Evolutionary conservation across 2,797 vertebrate species (phyloP).

Genomic region (Adrianichthys oophorus): DNA sequence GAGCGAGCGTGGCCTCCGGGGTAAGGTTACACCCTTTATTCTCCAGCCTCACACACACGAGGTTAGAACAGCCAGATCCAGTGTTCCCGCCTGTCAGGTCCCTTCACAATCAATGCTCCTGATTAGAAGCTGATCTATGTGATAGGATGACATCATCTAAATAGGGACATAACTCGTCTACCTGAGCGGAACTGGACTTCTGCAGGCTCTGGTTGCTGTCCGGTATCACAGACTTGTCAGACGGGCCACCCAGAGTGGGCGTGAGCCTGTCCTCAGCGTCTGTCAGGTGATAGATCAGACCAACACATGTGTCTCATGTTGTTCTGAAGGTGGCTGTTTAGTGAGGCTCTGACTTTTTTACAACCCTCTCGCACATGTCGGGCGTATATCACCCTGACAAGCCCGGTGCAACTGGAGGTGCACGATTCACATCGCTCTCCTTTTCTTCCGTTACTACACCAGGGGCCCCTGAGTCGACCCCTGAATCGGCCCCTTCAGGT

Average conservation of each 20-base stretch:
- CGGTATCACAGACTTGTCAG: slow-evolving; percentile 21
- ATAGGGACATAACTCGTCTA: slow-evolving; percentile 46
- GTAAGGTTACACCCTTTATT: slow-evolving; percentile 72
- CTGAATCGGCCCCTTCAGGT: slow-evolving; percentile 44
- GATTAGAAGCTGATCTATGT: slow-evolving; percentile 69
- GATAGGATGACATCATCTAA: slow-evolving; percentile 65
- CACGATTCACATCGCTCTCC: slow-evolving; percentile 16
- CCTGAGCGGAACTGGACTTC: not conserved
- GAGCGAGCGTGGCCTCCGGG: slow-evolving; percentile 66
- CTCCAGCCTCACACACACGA: slow-evolving; percentile 74
- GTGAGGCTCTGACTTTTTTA: slow-evolving; percentile 55
- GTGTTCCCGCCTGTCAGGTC: slow-evolving; percentile 75
- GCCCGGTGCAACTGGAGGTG: slow-evolving; percentile 33
- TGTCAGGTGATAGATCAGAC: slow-evolving; percentile 75
- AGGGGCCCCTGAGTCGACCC: slow-evolving; percentile 13
- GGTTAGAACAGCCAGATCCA: slow-evolving; percentile 77
- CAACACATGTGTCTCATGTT: slow-evolving; percentile 62
- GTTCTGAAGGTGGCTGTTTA: slow-evolving; percentile 59
- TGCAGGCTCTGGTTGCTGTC: slow-evolving; percentile 4
- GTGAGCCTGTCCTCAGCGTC: slow-evolving; percentile 64
- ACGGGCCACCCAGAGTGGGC: slow-evolving; percentile 58
- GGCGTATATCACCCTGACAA: slow-evolving; percentile 55
- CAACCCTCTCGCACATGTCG: slow-evolving; percentile 46
- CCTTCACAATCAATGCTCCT: slow-evolving; percentile 67
- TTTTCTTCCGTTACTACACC: slow-evolving; percentile 17